phyloP scores from a whole-genome alignment of 2,797 vertebrate species.

The Platalea minor region DNA sequence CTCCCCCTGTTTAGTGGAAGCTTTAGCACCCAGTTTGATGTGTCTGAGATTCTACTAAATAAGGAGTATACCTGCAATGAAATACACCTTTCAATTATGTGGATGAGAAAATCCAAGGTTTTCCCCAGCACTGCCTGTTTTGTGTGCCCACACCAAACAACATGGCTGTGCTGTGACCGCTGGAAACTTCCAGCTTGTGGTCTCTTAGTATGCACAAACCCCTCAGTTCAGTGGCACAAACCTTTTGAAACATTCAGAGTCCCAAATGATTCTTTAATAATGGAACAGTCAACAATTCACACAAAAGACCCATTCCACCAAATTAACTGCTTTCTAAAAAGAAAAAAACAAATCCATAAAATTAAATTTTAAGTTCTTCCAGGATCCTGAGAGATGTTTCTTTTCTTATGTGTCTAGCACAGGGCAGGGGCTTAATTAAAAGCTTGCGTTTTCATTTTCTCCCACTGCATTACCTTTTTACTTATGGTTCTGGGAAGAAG shows the following conservation, averaged over 20 bases:
- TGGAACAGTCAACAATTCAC: background rate
- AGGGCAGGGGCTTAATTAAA: background rate
- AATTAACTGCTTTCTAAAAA: background rate
- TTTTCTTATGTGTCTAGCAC: background rate
- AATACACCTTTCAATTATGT: background rate
- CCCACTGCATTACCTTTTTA: background rate
- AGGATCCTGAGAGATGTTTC: background rate
- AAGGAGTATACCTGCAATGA: background rate
- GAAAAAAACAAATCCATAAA: background rate
- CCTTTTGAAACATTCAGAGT: background rate
- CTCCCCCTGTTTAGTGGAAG: background rate
- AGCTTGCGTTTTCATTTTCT: background rate
- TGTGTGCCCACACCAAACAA: background rate
- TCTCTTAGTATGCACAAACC: background rate
- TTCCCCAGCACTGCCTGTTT: background rate
- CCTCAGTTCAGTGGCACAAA: background rate
- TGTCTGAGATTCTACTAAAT: background rate
- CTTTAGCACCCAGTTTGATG: background rate
- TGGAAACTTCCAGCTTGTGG: background rate
- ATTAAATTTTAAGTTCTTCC: background rate
- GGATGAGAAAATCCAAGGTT: background rate
- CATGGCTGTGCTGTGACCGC: accelerated
- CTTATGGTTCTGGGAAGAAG: background rate
- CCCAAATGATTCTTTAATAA: background rate
- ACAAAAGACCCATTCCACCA: background rate